Conservation (phyloP, 2,113 vertebrate genomes). For the Tringa solitaria region DNA sequence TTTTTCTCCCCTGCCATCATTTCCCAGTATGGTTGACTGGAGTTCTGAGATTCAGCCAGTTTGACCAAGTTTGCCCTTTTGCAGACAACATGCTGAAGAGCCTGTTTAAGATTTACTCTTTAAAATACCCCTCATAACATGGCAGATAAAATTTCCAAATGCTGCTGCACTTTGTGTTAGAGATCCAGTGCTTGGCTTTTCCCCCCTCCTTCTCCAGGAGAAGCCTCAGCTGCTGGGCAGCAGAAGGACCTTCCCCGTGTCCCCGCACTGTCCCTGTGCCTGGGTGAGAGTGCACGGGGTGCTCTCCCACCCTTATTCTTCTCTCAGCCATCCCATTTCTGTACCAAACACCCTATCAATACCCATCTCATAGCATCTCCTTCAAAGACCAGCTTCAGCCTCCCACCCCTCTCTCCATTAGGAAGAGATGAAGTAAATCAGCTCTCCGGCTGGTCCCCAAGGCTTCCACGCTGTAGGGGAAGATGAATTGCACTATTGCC, state of each 20-base stretch:
- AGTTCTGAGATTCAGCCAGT: neutral
- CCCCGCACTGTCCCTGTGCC: neutral
- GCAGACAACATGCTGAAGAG: neutral
- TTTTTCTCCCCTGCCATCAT: fast-evolving
- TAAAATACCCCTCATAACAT: neutral
- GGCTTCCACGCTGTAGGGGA: neutral
- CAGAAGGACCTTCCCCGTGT: neutral
- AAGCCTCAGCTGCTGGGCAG: neutral
- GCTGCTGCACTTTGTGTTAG: neutral
- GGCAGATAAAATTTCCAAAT: neutral
- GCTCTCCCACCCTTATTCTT: neutral
- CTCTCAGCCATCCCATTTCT: neutral
- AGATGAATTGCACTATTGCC: neutral
- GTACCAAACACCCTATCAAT: neutral
- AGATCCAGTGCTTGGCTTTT: neutral
- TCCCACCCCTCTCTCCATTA: neutral
- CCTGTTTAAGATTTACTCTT: neutral
- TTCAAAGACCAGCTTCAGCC: neutral
- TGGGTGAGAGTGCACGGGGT: fast-evolving
- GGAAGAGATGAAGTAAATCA: neutral
- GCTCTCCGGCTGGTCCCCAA: neutral
- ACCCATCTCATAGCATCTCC: neutral
- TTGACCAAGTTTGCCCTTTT: neutral
- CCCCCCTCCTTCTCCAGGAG: neutral
- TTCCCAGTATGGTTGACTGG: neutral